Base-by-base conservation (phyloP, 2,888 invertebrate species). In the Ametastegia equiseti region DNA sequence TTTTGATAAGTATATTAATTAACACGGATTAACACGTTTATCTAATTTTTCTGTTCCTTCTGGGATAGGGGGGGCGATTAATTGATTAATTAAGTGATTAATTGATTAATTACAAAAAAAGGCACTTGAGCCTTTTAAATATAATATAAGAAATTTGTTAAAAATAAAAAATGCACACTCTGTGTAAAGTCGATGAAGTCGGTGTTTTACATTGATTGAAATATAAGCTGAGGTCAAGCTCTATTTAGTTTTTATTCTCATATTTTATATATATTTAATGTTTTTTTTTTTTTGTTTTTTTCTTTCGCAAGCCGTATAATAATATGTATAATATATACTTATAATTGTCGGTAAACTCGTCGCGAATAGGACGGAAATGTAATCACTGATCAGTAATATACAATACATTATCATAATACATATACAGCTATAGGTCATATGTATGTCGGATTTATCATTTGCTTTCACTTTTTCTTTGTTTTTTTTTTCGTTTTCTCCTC, bases 381-480 rank as follows among this genome's bases (percentile, higher is more conserved):
- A 75, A 75, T 75, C 75, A 75, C 75, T 75, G 75, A 75, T 75
- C 75, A 75, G 50, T 75, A 75, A 75, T 75, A 75, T 54, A 75
- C 50, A 54, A 75, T 75, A 71, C 71, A 47, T 30, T 27, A 63
- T 42, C 5, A 9, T 60, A 75, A 47, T 75, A 75, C 54, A 75
- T n/a, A n/a, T 54, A 47, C 45, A 71, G 27, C 11, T 6, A 42
- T 71, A 27, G 7, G 45, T 42, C n/a, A 42, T 71, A 71, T 45
- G 47, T 75, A 71, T 42, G 45, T 45, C 30, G 23, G 45, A 67
- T 67, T 71, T 13, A 71, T 42, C 47, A 9, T 11, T 27, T 45
- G 3, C 23, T 27, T 71, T 71, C 23, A 42, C 7, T 45, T 15
- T 11, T 45, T 45, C 19, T 33, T 50, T 42, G 13, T 39, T 65